A percentile compares a stretch with the other conserved stretches of the same genome.
phyloP scores from a whole-genome alignment of 2,797 vertebrate genomes.

The Gymnoscopelus microlampas region DNA sequence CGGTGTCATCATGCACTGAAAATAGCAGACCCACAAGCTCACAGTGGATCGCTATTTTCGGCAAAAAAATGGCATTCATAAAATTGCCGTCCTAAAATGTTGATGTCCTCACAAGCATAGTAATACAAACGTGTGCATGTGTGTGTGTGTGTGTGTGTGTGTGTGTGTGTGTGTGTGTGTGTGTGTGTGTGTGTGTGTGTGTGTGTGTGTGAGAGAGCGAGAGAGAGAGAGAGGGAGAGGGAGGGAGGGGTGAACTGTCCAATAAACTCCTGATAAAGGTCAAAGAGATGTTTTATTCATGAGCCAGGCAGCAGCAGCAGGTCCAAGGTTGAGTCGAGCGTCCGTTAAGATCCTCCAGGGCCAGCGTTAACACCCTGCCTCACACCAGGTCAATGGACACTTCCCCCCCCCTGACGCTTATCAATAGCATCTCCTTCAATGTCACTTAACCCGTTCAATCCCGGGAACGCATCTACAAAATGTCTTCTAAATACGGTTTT shows the following conservation, averaged over 20 bases:
- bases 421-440: slow-evolving; percentile 60
- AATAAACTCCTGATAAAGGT: slow-evolving; percentile 83
- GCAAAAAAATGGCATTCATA: too few species aligned
- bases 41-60: too few species aligned
- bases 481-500: too few species aligned
- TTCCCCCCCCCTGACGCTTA: slow-evolving; percentile 54
- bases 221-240: slow-evolving; percentile 5
- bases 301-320: slow-evolving; percentile 69
- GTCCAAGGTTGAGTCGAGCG: slow-evolving; percentile 82
- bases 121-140: too few species aligned
- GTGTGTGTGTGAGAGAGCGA: neutral
- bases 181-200: too few species aligned
- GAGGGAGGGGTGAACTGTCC: slow-evolving; percentile 69
- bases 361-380: slow-evolving; percentile 52
- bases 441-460: too few species aligned
- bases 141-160: too few species aligned
- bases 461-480: too few species aligned
- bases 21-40: neutral
- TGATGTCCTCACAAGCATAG: too few species aligned
- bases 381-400: slow-evolving; percentile 56
- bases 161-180: too few species aligned
- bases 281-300: slow-evolving; percentile 85
- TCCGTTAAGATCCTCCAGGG: slow-evolving; percentile 66
- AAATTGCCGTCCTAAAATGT: too few species aligned
- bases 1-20: too few species aligned